Percentiles rank a stretch among this genome's conserved stretches.
Conservation (phyloP, 2,888 invertebrate genomes). For the Spicauda simplicius region DNA sequence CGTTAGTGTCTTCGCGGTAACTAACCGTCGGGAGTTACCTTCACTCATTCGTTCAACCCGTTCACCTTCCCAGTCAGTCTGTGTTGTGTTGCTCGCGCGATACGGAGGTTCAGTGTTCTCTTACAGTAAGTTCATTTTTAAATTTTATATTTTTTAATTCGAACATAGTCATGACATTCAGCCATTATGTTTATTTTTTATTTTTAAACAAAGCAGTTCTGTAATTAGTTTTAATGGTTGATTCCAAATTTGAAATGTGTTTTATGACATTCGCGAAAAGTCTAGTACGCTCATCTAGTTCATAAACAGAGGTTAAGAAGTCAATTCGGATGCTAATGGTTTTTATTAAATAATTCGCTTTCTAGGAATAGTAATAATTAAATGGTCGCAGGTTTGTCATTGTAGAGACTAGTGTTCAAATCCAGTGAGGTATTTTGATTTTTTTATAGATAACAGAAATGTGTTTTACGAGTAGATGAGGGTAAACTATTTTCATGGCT, state of each 20-base stretch:
- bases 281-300: neutral
- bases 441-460: no score
- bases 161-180: neutral
- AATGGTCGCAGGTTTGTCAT: no score
- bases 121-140: slow-evolving; percentile 20
- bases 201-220: no score
- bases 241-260: neutral
- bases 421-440: no score
- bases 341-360: no score
- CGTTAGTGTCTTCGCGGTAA: slow-evolving; percentile 45
- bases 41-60: slow-evolving; percentile 34
- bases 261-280: slow-evolving; percentile 1
- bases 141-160: neutral
- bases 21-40: slow-evolving; percentile 27
- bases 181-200: neutral
- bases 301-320: neutral
- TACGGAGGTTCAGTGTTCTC: slow-evolving; percentile 23
- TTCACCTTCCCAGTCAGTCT: slow-evolving; percentile 39
- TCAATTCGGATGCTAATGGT: no score
- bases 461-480: no score
- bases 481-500: no score
- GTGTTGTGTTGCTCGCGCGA: slow-evolving; percentile 37
- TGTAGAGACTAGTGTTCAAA: no score
- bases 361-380: no score
- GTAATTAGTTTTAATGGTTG: neutral